phyloP scores from a whole-genome alignment of 2,797 vertebrate species.

The Bradypodion pumilum region DNA sequence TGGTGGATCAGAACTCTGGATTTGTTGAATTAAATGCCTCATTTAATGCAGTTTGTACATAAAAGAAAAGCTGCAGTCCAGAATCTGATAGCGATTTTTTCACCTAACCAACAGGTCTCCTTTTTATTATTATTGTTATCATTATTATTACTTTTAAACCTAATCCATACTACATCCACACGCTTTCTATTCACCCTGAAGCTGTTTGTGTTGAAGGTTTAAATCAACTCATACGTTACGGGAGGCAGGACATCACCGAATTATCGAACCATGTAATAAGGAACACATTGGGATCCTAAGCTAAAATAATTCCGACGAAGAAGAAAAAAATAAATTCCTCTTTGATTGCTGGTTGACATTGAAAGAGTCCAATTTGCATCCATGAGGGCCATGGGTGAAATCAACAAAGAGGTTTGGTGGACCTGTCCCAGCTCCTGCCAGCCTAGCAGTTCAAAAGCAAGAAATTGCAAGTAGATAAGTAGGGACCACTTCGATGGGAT shows the following conservation, averaged over 20 bases:
- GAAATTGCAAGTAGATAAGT: too few species aligned
- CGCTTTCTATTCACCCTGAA: conserved; percentile 86
- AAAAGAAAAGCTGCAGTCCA: conserved; percentile 91
- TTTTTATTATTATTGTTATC: conserved; percentile 80
- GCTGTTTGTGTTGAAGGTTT: conserved; percentile 83
- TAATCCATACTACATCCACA: conserved; percentile 88
- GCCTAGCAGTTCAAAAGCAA: too few species aligned
- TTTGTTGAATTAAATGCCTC: conserved; percentile 99
- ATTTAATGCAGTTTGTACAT: conserved; percentile 97
- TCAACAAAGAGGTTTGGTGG: conserved; percentile 70
- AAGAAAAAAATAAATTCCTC: conserved; percentile 73
- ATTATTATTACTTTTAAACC: conserved; percentile 92
- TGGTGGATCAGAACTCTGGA: conserved; percentile 98
- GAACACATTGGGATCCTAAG: conserved; percentile 87
- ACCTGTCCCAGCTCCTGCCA: too few species aligned
- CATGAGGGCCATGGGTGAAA: conserved; percentile 58
- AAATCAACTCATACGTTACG: conserved; percentile 89
- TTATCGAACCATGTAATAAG: conserved; percentile 94
- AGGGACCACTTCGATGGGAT: too few species aligned
- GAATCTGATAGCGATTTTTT: conserved; percentile 96
- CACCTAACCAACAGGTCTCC: conserved; percentile 95
- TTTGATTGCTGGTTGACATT: conserved; percentile 73
- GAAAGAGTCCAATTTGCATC: conserved; percentile 66
- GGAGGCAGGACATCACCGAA: conserved; percentile 82
- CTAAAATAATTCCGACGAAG: conserved; percentile 79